Percentiles rank a stretch among this genome's conserved stretches.
phyloP scores from a whole-genome alignment of 2,113 vertebrate species.

The Python bivittatus region DNA sequence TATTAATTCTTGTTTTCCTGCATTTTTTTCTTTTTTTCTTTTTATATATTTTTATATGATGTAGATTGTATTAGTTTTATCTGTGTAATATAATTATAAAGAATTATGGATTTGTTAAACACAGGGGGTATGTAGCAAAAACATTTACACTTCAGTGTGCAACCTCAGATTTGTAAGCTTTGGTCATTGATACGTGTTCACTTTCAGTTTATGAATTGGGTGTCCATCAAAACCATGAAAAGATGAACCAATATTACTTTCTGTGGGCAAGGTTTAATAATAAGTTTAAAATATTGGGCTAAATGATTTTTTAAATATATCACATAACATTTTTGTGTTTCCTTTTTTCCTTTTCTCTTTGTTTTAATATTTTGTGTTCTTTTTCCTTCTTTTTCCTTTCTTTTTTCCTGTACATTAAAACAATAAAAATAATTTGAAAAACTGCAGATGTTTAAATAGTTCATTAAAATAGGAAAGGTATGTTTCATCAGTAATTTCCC shows the following conservation, averaged over 20 bases:
- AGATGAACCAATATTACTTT: neutral
- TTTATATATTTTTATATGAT: no score
- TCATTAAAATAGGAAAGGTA: constrained; percentile 12
- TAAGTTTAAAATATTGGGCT: neutral
- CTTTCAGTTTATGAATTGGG: neutral
- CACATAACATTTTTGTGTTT: neutral
- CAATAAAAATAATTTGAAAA: neutral
- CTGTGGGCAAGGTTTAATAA: neutral
- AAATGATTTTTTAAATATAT: neutral
- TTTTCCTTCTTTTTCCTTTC: no score
- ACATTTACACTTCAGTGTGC: neutral
- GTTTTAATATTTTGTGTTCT: neutral
- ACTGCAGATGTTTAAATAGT: constrained; percentile 4
- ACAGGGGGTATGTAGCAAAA: neutral
- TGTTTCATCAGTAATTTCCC: neutral
- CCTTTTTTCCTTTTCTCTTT: neutral
- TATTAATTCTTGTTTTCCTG: no score
- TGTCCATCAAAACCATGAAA: neutral
- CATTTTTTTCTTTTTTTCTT: no score
- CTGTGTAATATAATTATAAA: no score
- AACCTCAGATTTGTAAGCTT: neutral
- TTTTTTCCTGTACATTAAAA: neutral
- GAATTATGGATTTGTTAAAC: neutral
- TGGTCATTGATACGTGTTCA: neutral
- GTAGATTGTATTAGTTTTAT: no score